These are phyloP conservation scores for Hafferia zeledoni DNA, from an alignment of 2,797 vertebrate species.

Conservation along the genomic window DNA sequence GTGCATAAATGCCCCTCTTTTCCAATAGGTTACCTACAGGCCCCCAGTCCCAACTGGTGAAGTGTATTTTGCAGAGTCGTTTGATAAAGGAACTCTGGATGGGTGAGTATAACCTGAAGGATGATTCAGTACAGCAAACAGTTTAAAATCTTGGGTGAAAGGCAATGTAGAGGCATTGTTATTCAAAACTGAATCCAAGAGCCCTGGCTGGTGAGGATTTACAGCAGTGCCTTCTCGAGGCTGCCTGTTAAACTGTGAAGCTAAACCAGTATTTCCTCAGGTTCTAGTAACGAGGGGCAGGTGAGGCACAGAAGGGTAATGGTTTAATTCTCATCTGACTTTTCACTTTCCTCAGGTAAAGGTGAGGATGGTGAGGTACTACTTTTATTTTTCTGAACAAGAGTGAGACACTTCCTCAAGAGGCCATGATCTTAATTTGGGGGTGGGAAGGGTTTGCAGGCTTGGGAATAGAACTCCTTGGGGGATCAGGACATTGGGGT, in stretches of 20 bases:
- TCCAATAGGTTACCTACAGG: slow-evolving; percentile 90
- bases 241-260: not conserved
- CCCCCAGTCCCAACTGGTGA: slow-evolving; percentile 93
- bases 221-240: not conserved
- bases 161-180: not conserved
- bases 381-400: not conserved
- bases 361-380: not conserved
- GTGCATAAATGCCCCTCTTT: not conserved
- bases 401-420: not conserved
- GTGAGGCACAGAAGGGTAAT: not conserved
- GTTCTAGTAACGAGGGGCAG: not conserved
- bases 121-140: not conserved
- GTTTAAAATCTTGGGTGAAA: not conserved
- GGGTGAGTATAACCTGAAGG: slow-evolving; percentile 81
- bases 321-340: not conserved
- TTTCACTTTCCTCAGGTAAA: not conserved
- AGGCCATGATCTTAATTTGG: not conserved
- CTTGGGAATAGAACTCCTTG: not conserved
- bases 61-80: slow-evolving; percentile 91
- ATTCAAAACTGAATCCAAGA: not conserved
- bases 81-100: slow-evolving; percentile 91
- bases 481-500: not conserved
- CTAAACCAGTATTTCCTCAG: not conserved
- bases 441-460: not conserved
- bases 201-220: not conserved